phyloP scores from a whole-genome alignment of 37 sponge, comb jelly and placozoan species.

The Spongia lamella region DNA sequence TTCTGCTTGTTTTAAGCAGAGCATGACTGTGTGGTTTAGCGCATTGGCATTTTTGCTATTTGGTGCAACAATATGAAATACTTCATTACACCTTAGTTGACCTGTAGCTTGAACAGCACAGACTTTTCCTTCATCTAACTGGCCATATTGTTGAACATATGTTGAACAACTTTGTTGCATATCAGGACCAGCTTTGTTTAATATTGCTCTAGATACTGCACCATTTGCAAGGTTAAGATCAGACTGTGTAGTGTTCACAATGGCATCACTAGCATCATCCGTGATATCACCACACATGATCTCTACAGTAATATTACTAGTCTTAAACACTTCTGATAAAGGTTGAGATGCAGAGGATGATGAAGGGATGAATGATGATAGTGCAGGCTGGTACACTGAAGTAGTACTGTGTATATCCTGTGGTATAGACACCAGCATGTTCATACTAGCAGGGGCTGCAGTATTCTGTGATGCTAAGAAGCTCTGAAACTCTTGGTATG shows the following conservation, averaged over 20 bases:
- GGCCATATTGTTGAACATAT: background rate
- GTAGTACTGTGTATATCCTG: background rate
- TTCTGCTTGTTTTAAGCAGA: slow-evolving; percentile 39
- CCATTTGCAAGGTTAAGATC: slow-evolving; percentile 16
- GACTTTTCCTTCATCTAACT: slow-evolving; percentile 37
- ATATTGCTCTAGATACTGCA: slow-evolving; percentile 59
- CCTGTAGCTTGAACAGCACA: slow-evolving; percentile 45
- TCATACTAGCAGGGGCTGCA: background rate
- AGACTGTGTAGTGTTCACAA: slow-evolving; percentile 56
- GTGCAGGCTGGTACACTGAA: background rate
- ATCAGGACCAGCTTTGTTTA: slow-evolving; percentile 49
- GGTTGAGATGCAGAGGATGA: background rate
- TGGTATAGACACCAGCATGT: background rate
- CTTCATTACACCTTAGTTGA: slow-evolving; percentile 27
- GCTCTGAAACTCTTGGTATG: slow-evolving; percentile 18
- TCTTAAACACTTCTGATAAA: background rate
- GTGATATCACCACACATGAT: slow-evolving; percentile 60
- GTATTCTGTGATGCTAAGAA: background rate
- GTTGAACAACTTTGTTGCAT: slow-evolving; percentile 37
- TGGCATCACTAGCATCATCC: slow-evolving; percentile 29
- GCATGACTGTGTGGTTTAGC: slow-evolving; percentile 10
- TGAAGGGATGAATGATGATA: background rate
- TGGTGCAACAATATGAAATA: slow-evolving; percentile 47
- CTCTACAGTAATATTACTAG: slow-evolving; percentile 17
- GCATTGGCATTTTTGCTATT: slow-evolving; percentile 4